Percentiles rank a stretch among this genome's conserved stretches.
Evolutionary conservation across 2,888 invertebrate species (phyloP).

Genomic region (Homarus gammarus): DNA sequence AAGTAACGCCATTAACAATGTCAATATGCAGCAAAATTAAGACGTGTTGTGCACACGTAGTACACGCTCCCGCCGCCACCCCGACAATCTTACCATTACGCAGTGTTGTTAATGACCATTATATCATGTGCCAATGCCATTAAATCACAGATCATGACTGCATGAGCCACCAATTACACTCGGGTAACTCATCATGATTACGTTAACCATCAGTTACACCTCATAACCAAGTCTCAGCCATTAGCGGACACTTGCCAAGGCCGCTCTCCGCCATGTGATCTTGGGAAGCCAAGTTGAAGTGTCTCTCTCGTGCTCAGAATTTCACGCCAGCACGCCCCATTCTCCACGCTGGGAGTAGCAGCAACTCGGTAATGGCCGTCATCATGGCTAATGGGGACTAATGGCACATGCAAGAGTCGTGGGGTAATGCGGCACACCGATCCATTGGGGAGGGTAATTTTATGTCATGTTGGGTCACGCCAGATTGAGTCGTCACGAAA

Average conservation of each 20-base stretch:
- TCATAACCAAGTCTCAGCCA: neutral
- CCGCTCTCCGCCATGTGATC: neutral
- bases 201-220: neutral
- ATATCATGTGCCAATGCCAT: neutral
- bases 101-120: neutral
- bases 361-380: conserved; percentile 25
- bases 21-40: neutral
- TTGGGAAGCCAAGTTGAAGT: neutral
- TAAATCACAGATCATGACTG: neutral
- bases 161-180: neutral
- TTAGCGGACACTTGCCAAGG: neutral
- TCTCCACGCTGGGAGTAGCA: conserved; percentile 24
- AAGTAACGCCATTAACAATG: neutral
- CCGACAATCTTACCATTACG: neutral
- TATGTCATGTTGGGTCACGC: neutral
- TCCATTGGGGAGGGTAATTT: neutral
- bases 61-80: neutral
- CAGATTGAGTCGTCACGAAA: neutral
- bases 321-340: conserved; percentile 41
- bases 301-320: conserved; percentile 16
- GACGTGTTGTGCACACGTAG: neutral
- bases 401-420: conserved; percentile 35
- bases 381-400: conserved; percentile 38
- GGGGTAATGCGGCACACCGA: neutral
- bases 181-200: neutral